Conservation (phyloP, 2,113 vertebrate species). For the Zosterops lateralis region DNA sequence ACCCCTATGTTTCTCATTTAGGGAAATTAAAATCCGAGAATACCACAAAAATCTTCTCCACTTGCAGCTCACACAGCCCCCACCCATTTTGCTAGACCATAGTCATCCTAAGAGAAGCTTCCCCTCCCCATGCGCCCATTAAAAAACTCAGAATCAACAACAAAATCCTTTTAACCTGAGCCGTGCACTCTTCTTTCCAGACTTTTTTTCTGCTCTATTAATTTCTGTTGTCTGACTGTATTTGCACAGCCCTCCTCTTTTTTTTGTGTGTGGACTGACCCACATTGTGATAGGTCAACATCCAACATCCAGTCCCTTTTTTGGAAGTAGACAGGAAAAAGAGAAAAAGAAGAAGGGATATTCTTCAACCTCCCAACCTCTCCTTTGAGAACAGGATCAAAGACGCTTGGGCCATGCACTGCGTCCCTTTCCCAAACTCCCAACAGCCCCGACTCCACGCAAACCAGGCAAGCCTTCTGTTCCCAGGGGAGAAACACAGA, state of each 20-base stretch:
- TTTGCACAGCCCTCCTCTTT: neutral
- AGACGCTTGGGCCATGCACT: neutral
- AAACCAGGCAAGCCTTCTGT: neutral
- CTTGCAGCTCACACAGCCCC: neutral
- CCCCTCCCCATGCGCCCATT: neutral
- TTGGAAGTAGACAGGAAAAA: conserved; percentile 7
- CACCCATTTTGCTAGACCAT: neutral
- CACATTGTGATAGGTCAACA: conserved; percentile 49
- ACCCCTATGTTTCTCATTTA: neutral
- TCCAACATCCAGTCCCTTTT: conserved; percentile 31
- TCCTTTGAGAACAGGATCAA: conserved; percentile 1
- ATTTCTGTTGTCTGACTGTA: conserved; percentile 45
- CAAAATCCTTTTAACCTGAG: conserved; percentile 39
- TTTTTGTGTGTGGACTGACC: conserved; percentile 13
- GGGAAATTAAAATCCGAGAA: neutral
- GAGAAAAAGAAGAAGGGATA: neutral
- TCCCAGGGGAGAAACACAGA: neutral
- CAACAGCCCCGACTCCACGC: neutral
- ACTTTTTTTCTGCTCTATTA: conserved; percentile 53
- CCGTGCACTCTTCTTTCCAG: neutral
- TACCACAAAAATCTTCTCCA: neutral
- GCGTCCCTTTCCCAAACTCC: neutral
- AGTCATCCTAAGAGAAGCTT: neutral
- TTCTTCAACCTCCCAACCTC: neutral
- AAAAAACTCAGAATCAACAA: neutral